phyloP scores from a whole-genome alignment of 2,113 vertebrate species.

The Polypterus bichir region DNA sequence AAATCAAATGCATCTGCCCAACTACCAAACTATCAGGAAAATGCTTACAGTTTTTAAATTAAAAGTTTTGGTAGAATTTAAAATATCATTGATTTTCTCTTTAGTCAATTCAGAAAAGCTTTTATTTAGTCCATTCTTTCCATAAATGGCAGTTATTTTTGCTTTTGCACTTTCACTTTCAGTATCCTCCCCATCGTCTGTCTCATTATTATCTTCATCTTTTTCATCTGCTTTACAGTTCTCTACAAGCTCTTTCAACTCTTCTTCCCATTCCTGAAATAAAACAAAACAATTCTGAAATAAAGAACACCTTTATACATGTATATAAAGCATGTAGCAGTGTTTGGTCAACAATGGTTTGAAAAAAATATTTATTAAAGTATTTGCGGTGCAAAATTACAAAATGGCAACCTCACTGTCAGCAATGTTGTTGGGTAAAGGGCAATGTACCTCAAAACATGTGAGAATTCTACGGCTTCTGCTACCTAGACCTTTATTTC shows the following conservation, averaged over 20 bases:
- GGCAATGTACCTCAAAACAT: not conserved
- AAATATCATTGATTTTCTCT: not conserved
- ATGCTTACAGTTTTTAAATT: not conserved
- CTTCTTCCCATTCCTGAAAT: conserved; percentile 2
- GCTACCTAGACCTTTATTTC: no score
- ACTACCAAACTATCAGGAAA: not conserved
- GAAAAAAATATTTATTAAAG: no score
- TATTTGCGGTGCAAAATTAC: no score
- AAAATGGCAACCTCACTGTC: no score
- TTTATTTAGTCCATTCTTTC: not conserved
- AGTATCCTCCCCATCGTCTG: no score
- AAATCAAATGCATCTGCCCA: no score
- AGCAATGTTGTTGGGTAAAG: not conserved
- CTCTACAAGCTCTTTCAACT: not conserved
- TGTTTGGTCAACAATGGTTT: not conserved
- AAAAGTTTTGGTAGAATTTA: not conserved
- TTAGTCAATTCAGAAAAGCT: not conserved
- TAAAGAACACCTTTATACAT: not conserved
- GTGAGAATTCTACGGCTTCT: no score
- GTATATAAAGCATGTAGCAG: not conserved
- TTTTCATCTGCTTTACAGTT: not conserved
- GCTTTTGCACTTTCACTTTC: not conserved
- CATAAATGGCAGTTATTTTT: not conserved
- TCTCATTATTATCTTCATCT: not conserved
- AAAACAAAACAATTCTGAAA: not conserved